Conservation (phyloP, 2,888 invertebrate genomes). For the Lymantria dispar region DNA sequence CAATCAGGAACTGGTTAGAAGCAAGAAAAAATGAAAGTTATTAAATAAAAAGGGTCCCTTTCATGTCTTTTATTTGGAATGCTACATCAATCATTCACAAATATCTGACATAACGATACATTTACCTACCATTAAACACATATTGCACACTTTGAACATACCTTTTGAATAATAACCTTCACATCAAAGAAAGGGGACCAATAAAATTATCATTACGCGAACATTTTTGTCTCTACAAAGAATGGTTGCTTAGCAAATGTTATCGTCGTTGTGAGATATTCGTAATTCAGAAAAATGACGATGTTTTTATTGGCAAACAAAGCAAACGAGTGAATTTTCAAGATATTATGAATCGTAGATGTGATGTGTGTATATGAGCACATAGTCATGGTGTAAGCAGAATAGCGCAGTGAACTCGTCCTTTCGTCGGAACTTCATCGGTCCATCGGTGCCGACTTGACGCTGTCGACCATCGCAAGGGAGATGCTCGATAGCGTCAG, state of each 20-base stretch:
- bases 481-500: no score
- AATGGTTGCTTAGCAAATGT: conserved; percentile 6
- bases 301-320: no score
- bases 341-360: no score
- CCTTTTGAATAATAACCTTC: conserved; percentile 10
- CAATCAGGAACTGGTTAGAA: no score
- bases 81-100: conserved; percentile 5
- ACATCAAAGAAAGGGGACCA: conserved; percentile 28
- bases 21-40: no score
- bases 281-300: not conserved
- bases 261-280: not conserved
- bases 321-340: no score
- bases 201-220: conserved; percentile 34
- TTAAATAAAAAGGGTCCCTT: not conserved
- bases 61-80: conserved; percentile 4
- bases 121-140: conserved; percentile 22
- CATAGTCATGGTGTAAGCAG: no score
- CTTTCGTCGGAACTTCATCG: no score
- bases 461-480: no score
- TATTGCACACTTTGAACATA: conserved; percentile 18
- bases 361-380: no score
- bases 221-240: conserved; percentile 12
- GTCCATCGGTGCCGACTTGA: no score
- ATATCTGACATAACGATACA: conserved; percentile 13
- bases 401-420: no score